Conservation (phyloP, 2,888 invertebrate genomes). For the Hecatera dysodea region DNA sequence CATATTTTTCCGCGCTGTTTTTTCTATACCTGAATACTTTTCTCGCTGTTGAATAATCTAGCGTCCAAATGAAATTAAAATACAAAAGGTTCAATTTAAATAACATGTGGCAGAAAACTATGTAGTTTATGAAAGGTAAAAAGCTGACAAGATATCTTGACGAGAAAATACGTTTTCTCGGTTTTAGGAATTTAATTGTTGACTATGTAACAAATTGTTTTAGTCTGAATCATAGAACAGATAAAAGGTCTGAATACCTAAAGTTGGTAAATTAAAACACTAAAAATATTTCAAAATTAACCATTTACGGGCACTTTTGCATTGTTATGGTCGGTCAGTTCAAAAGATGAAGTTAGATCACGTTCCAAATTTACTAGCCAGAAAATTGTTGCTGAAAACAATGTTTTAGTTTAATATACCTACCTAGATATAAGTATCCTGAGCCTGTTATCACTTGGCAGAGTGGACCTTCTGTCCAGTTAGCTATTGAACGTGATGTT, state of each 20-base stretch:
- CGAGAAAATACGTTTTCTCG: not conserved
- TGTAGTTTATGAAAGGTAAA: not conserved
- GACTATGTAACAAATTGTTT: not conserved
- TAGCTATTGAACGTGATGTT: not conserved
- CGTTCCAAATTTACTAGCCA: no score
- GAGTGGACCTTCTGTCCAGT: not conserved
- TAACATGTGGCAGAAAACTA: not conserved
- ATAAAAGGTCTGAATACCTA: no score
- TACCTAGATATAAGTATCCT: not conserved
- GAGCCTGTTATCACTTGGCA: not conserved
- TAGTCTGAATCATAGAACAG: not conserved
- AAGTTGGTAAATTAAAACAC: no score
- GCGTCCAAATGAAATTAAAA: not conserved
- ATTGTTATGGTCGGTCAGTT: no score
- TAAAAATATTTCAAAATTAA: no score
- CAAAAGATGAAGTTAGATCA: no score
- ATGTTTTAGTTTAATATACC: not conserved
- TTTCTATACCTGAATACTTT: not conserved
- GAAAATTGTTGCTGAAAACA: not conserved
- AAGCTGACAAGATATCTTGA: not conserved
- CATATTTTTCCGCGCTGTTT: conserved; percentile 18
- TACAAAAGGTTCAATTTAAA: not conserved
- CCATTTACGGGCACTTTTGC: no score
- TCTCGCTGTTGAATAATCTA: not conserved
- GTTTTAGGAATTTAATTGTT: not conserved